Percentiles rank a stretch among this genome's conserved stretches.
phyloP scores from a whole-genome alignment of 2,888 invertebrate genomes.

The Linnaemya vulpina region DNA sequence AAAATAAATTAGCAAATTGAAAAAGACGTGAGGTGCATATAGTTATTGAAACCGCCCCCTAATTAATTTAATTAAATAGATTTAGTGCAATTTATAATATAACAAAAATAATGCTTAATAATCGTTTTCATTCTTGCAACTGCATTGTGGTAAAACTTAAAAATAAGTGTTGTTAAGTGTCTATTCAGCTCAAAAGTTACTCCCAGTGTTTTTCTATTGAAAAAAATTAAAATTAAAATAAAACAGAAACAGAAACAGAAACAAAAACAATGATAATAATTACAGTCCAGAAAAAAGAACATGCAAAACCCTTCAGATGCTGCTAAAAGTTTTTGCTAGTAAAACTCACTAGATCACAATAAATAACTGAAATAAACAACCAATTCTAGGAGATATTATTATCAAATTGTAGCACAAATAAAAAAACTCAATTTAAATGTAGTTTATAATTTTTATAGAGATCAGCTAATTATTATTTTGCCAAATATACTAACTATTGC shows the following conservation, averaged over 20 bases:
- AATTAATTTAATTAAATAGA: conserved; percentile 38
- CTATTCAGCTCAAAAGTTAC: conserved; percentile 36
- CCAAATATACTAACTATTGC: too few species aligned
- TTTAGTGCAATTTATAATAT: conserved; percentile 42
- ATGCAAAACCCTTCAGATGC: conserved; percentile 29
- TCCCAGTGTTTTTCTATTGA: conserved; percentile 10
- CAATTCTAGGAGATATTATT: conserved; percentile 55
- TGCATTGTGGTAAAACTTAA: conserved; percentile 17
- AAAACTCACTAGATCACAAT: conserved; percentile 14
- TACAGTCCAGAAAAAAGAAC: conserved; percentile 16
- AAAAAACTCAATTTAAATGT: conserved; percentile 7
- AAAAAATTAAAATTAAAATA: too few species aligned
- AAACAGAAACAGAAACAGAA: not conserved
- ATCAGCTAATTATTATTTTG: not conserved
- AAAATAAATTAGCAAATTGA: conserved; percentile 36
- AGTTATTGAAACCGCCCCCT: conserved; percentile 31
- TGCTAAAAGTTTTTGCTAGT: conserved; percentile 40
- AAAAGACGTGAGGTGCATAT: not conserved
- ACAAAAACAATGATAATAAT: conserved; percentile 9
- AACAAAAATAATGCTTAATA: conserved; percentile 33
- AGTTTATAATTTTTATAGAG: conserved; percentile 22
- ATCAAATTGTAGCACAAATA: conserved; percentile 16
- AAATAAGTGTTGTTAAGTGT: conserved; percentile 50
- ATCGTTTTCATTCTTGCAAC: conserved; percentile 23
- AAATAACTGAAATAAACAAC: conserved; percentile 28